These are phyloP conservation scores for Amblyraja radiata DNA, from an alignment of 2,797 vertebrate genomes.

Conservation along the genomic window DNA sequence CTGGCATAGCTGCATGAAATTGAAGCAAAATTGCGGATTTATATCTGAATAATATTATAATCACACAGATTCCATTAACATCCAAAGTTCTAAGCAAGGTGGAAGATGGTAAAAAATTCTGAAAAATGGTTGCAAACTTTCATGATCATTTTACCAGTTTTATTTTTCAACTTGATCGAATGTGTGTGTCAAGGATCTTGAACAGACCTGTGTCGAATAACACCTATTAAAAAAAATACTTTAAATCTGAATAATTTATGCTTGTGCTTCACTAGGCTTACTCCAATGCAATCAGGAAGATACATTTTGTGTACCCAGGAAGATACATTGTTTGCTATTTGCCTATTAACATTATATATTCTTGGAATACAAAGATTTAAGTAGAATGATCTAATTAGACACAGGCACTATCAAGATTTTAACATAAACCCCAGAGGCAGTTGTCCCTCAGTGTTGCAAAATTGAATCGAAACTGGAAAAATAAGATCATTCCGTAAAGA, in stretches of 20 bases:
- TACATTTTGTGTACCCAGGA: neutral
- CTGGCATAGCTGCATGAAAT: too few relatives aligned
- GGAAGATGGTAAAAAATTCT: neutral
- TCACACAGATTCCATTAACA: too few relatives aligned
- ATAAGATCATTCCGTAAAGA: neutral
- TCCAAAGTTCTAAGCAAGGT: too few relatives aligned
- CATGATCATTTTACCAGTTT: neutral
- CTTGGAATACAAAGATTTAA: neutral
- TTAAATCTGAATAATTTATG: neutral
- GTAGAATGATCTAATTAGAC: neutral
- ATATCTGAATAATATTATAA: too few relatives aligned
- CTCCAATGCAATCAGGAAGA: constrained; percentile 14
- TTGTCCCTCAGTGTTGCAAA: neutral
- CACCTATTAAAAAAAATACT: neutral
- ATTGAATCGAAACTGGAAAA: neutral
- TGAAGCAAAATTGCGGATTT: too few relatives aligned
- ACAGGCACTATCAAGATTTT: neutral
- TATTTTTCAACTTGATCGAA: neutral
- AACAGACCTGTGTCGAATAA: neutral
- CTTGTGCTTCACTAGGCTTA: neutral
- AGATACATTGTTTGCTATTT: neutral
- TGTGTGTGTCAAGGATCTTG: neutral
- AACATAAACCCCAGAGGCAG: neutral
- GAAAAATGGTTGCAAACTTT: neutral
- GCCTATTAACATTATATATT: neutral